Evolutionary conservation across 2,888 invertebrate genomes (phyloP).

Genomic region (Adineta ricciae): DNA sequence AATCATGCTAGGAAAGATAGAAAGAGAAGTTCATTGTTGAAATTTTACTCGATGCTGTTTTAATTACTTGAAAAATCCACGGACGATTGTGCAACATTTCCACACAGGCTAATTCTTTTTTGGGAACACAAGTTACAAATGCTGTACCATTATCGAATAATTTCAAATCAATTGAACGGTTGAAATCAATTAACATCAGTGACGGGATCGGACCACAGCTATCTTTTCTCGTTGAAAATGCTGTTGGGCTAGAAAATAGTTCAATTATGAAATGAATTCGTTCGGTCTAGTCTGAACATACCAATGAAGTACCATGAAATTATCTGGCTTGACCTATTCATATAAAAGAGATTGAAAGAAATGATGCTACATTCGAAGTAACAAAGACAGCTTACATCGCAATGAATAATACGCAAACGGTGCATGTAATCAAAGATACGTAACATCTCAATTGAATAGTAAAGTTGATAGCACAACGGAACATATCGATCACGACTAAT

Average conservation of each 20-base stretch:
- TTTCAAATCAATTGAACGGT: constrained; percentile 15
- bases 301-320: constrained; percentile 20
- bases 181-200: constrained; percentile 20
- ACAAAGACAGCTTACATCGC: not conserved
- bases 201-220: not conserved
- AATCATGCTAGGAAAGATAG: not conserved
- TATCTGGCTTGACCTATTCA: not conserved
- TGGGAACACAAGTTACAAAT: constrained; percentile 19
- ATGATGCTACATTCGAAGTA: not conserved
- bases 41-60: too few species aligned
- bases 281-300: not conserved
- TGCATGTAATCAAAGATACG: not conserved
- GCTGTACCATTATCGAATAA: constrained; percentile 18
- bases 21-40: too few species aligned
- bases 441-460: constrained; percentile 15
- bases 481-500: constrained; percentile 15
- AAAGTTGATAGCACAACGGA: constrained; percentile 12
- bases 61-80: constrained; percentile 23
- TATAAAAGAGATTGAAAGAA: not conserved
- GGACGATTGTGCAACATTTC: constrained; percentile 16
- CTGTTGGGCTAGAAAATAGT: not conserved
- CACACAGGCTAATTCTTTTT: constrained; percentile 14
- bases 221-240: not conserved
- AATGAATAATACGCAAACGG: not conserved
- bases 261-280: not conserved